These are phyloP conservation scores for Rhynchomys soricoides DNA, from an alignment of 2,113 vertebrate genomes.

Conservation along the genomic window DNA sequence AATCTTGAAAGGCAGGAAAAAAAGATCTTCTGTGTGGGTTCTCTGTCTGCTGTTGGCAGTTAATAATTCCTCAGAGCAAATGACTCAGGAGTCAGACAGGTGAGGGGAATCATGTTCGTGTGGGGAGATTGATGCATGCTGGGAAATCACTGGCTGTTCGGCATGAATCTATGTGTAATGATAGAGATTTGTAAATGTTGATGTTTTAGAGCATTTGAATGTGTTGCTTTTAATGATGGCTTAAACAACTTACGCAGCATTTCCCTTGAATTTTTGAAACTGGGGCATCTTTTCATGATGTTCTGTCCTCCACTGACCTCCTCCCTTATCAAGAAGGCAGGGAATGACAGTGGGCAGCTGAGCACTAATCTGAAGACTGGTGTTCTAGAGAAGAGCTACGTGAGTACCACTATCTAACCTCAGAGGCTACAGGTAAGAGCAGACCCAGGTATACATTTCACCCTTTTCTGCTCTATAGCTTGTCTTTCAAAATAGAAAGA, in stretches of 20 bases:
- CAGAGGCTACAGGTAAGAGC: not conserved
- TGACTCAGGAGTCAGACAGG: not conserved
- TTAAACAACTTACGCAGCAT: not conserved
- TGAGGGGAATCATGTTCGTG: not conserved
- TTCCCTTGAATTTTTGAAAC: not conserved
- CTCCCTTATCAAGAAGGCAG: not conserved
- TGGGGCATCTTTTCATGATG: not conserved
- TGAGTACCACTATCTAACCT: rapidly evolving
- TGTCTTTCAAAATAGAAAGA: not conserved
- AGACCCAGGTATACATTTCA: not conserved
- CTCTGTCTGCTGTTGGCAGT: not conserved
- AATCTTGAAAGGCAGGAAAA: constrained; percentile 27
- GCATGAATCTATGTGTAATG: not conserved
- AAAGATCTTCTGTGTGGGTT: not conserved
- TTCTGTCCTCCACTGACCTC: rapidly evolving
- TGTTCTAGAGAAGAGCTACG: not conserved
- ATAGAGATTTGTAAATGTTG: not conserved
- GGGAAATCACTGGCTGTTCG: not conserved
- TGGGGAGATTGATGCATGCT: not conserved
- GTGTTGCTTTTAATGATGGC: not conserved
- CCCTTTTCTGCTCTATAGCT: not conserved
- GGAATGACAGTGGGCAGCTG: rapidly evolving
- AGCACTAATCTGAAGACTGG: not conserved
- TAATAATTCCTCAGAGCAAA: not conserved
- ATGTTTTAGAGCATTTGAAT: not conserved